A percentile compares a stretch with the other conserved stretches of the same genome.
Evolutionary conservation across 2,888 invertebrate genomes (phyloP).

Genomic region (Cenopis cana): DNA sequence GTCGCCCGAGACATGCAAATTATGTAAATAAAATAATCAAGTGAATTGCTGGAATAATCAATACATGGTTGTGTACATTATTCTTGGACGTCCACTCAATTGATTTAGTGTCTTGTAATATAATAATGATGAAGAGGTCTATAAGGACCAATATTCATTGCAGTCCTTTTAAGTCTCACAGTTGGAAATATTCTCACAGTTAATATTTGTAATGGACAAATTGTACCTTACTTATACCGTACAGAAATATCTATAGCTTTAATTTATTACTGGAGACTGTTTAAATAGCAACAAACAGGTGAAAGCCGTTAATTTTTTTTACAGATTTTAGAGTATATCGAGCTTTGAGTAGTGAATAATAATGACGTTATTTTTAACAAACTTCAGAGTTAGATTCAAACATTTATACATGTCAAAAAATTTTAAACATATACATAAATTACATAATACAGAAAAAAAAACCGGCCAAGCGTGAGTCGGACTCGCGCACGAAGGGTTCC

Average conservation of each 20-base stretch:
- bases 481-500: no score
- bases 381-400: no score
- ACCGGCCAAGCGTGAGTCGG: no score
- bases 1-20: constrained; percentile 63
- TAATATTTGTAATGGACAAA: constrained; percentile 2
- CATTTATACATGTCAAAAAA: no score
- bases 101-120: constrained; percentile 44
- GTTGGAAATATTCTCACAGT: constrained; percentile 35
- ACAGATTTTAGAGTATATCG: no score
- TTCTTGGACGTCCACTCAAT: constrained; percentile 43
- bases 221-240: constrained; percentile 1
- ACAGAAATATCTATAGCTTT: no score
- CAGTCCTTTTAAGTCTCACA: constrained; percentile 24
- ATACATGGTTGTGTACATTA: constrained; percentile 43
- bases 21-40: constrained; percentile 51
- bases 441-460: no score
- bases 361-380: no score
- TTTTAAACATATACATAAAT: no score
- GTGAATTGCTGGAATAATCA: constrained; percentile 51
- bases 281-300: neutral
- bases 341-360: no score
- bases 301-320: no score
- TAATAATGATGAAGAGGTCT: constrained; percentile 42
- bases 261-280: neutral
- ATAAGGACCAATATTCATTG: constrained; percentile 39